Base-by-base conservation (phyloP, 2,797 vertebrate species). In the Thripadectes ignobilis region DNA sequence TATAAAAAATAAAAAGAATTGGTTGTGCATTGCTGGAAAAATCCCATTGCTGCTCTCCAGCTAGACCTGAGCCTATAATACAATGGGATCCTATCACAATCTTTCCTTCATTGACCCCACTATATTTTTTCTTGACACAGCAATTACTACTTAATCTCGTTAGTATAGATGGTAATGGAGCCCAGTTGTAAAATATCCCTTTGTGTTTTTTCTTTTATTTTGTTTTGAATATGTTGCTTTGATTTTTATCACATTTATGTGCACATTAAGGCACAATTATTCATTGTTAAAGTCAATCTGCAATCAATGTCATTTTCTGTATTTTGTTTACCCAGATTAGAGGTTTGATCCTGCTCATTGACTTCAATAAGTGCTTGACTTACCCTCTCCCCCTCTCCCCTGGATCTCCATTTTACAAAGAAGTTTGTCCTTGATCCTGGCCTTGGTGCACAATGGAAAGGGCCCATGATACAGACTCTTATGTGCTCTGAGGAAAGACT, bases 121-220 rank as follows among this genome's bases (percentile, higher is more conserved):
- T 94, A 78, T 97, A 97, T 97, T 97, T 98, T 97, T 97, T 97
- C 97, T 96, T 97, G 97, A 97, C 96, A 97, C 69, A 89, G 92
- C 97, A 98, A 97, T 98, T 97, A 98, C 96, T 97, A 90, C 94
- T 97, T 98, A 98, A 98, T 98, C 96, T 97, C 36, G 3, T 97
- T 98, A 97, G 95, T 93, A 90, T 91, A 96, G 97, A 97, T 89
- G 90, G 86, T 97, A 98, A 98, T 97, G 97, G 96, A 97, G 66
- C 87, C 85, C 91, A 96, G 97, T 96, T 98, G 97, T 98, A 98
- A 98, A 98, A 97, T 97, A 97, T 92, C 94, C 91, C 91, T 98
- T 98, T 97, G 95, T 97, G 66, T 98, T 97, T 97, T 97, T 96
- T 84, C 91, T 96, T 97, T 96, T 96, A 92, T 97, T 98, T 98